These are phyloP conservation scores for Drosophila pseudoananassae DNA, from an alignment of 1,140 invertebrate species.

Conservation along the genomic window DNA sequence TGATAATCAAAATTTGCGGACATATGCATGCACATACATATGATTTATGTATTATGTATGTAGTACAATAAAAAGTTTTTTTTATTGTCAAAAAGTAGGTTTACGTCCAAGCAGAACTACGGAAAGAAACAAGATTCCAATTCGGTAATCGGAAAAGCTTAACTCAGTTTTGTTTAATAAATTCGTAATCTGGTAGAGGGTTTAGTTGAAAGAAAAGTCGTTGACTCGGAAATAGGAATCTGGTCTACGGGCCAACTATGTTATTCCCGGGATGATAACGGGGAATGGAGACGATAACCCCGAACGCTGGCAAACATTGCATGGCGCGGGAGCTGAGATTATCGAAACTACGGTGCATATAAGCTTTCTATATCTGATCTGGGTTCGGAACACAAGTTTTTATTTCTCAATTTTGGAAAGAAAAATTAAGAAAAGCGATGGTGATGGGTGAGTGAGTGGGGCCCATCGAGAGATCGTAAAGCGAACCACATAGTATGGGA, in stretches of 20 bases:
- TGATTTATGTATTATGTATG: no score
- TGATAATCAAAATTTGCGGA: no score
- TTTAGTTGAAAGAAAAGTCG: background rate
- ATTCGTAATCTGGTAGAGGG: background rate
- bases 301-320: conserved; percentile 27
- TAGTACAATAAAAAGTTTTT: no score
- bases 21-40: no score
- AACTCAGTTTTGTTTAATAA: background rate
- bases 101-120: background rate
- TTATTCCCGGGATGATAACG: conserved; percentile 39
- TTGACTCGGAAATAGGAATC: conserved; percentile 3
- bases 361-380: background rate
- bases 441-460: no score
- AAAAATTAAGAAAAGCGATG: conserved; percentile 16
- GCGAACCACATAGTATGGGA: conserved; percentile 66
- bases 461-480: conserved; percentile 55
- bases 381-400: background rate
- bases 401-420: background rate
- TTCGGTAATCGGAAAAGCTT: background rate
- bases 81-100: background rate
- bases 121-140: background rate
- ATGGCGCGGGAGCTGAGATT: conserved; percentile 19
- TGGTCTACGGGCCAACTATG: conserved; percentile 33
- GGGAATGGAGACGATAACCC: conserved; percentile 32
- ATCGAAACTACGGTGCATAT: conserved; percentile 21